Evolutionary conservation across 2,797 vertebrate genomes (phyloP), one percentile per base, ranked within the genome.

Genomic region (Nannoperca obscura): DNA sequence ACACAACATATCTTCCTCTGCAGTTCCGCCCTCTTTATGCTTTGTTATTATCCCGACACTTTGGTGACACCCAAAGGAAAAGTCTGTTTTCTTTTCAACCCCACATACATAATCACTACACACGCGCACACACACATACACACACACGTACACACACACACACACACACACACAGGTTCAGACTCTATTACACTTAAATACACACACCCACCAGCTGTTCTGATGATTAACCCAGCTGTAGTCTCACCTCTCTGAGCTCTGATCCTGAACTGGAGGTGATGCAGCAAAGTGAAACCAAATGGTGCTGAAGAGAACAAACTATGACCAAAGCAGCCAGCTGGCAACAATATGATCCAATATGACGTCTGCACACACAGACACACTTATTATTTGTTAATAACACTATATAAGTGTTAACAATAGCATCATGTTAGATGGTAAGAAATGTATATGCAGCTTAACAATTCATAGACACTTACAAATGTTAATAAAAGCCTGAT

Each of bases 231-330:
- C 7, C 61, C 88, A 89, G 77, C 80, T 79, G 87, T 52, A 1
- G 47, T 52, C 47, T 75, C 81, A 54, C 69, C 80, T 83, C 61
- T 53, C 49, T 1, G 49, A 46, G 76, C 78, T 69, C 65, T 82
- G 76, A 84, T 38, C 82, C 73, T 65, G 82, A 76, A 78, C 76
- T 58, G 55, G 71, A 84, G 75, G 70, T 73, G 83, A 84, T 49
- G 61, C 60, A 75, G 82, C 52, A 81, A 81, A 88, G 68, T 82
- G 81, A 86, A 87, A 79, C 81, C 86, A 88, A 85, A 85, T 86
- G 86, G 53, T 1, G 53, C 74, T 0, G 22, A 75, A 71, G 59
- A 54, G 44, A 71, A 62, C 17, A 15, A 54, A 46, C 55, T 24
- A 17, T 4, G 58, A 65, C 20, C 32, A 7, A 6, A 46, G 40